A percentile compares a stretch with the other conserved stretches of the same genome.
Evolutionary conservation across 2,113 vertebrate species (phyloP).

Genomic region (Callospermophilus lateralis): DNA sequence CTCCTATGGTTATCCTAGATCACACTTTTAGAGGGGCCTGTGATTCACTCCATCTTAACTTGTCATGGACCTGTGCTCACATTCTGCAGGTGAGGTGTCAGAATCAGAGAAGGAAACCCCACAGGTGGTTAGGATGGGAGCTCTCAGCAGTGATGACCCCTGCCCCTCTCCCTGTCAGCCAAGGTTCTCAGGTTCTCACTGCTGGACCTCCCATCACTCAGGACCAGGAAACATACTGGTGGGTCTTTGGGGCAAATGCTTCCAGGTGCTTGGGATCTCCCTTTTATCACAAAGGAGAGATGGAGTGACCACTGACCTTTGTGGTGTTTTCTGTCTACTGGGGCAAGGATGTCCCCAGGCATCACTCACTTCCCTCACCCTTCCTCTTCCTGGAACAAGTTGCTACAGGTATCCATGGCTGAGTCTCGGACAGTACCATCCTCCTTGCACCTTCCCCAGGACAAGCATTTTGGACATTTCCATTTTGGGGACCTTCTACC

Average conservation of each 20-base stretch:
- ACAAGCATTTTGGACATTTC: background rate
- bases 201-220: background rate
- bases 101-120: background rate
- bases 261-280: background rate
- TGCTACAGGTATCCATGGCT: background rate
- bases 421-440: background rate
- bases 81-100: background rate
- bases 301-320: fast-evolving
- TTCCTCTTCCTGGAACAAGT: background rate
- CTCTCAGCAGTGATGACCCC: background rate
- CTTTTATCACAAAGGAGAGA: background rate
- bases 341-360: no score
- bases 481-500: background rate
- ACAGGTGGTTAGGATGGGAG: background rate
- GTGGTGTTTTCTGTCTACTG: background rate
- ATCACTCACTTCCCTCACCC: fast-evolving
- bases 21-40: background rate
- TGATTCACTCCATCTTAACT: background rate
- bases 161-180: no score
- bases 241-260: background rate
- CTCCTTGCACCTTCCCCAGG: background rate
- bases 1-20: no score
- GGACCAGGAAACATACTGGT: background rate
- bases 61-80: background rate
- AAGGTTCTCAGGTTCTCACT: no score